Evolutionary conservation across 2,888 invertebrate species (phyloP), one percentile per base, ranked within the genome.

Genomic region (Holacanthella duospinosa): DNA sequence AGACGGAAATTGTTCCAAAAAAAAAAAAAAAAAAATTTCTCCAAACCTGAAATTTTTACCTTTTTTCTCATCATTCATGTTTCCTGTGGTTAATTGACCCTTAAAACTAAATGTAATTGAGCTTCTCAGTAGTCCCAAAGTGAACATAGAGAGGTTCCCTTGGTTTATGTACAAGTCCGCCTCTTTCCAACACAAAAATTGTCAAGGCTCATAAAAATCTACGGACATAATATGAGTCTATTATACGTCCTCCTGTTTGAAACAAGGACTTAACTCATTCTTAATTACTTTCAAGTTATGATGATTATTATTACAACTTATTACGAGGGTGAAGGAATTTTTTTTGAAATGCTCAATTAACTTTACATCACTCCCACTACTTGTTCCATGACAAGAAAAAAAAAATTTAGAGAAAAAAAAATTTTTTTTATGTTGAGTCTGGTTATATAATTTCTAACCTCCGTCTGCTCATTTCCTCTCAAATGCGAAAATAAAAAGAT

Each of bases 81-180:
- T 48, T 48, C 48, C 48, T 48, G 48, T 48, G 48, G 48, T 48
- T 48, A 48, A 48, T 48, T 48, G 48, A 48, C 16, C 48, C 48
- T 48, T 48, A 48, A 48, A 48, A 4, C 48, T 48, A 48, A 48
- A 21, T n/a, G 48, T 48, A 48, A 48, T 48, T 48, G 48, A 48
- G 48, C 48, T 21, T 48, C 36, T 36, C 36, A 36, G 36, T 16
- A 36, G 16, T 16, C 36, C 36, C 16, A 16, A 36, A 36, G 36
- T 36, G 9, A 6, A 36, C 16, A 36, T 36, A 16, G 36, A 36
- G 36, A 9, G 36, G 6, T 36, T 6, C 36, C 36, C 48, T 48
- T 48, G 16, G 16, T 48, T 21, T 48, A n/a, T n/a, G 48, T 21
- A 9, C 48, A 36, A 36, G 16, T 36, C 36, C 48, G 48, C 48